Conservation (phyloP, 2,888 invertebrate species). For the Orthonevra nobilis region DNA sequence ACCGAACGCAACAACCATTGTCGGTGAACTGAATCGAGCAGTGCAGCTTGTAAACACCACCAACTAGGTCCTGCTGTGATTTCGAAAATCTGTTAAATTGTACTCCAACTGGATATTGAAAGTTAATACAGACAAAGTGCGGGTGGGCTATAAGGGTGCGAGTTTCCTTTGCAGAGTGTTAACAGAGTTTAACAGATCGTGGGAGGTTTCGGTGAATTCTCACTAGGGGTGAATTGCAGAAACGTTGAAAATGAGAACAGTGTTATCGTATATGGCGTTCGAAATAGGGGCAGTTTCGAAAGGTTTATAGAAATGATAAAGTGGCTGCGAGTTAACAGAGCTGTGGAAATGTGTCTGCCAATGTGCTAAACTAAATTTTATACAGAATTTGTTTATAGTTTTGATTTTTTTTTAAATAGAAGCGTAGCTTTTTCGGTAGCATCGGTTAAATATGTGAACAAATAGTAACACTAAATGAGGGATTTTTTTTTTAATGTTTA, state of each 20-base stretch:
- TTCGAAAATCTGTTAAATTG: conserved; percentile 68
- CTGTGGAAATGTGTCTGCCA: too few species aligned
- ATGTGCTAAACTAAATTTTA: too few species aligned
- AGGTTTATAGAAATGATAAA: too few species aligned
- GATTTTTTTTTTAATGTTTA: too few species aligned
- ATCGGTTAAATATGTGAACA: too few species aligned
- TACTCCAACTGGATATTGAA: neutral
- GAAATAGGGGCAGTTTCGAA: too few species aligned
- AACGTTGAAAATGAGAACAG: neutral
- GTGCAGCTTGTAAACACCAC: conserved; percentile 43
- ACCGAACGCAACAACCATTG: conserved; percentile 68
- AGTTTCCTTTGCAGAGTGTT: conserved; percentile 14
- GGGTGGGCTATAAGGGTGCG: neutral
- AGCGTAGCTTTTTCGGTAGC: too few species aligned
- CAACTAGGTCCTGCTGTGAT: conserved; percentile 54
- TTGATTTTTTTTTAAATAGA: too few species aligned
- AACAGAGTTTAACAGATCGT: neutral
- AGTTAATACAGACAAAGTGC: conserved; percentile 24
- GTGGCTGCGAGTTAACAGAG: too few species aligned
- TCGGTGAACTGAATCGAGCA: conserved; percentile 62
- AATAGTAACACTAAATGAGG: too few species aligned
- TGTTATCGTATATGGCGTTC: too few species aligned
- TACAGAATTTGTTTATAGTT: too few species aligned
- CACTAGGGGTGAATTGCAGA: conserved; percentile 10
- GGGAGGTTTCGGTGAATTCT: neutral